Conservation (phyloP, 2,113 vertebrate species). For the Oryzias curvinotus region DNA sequence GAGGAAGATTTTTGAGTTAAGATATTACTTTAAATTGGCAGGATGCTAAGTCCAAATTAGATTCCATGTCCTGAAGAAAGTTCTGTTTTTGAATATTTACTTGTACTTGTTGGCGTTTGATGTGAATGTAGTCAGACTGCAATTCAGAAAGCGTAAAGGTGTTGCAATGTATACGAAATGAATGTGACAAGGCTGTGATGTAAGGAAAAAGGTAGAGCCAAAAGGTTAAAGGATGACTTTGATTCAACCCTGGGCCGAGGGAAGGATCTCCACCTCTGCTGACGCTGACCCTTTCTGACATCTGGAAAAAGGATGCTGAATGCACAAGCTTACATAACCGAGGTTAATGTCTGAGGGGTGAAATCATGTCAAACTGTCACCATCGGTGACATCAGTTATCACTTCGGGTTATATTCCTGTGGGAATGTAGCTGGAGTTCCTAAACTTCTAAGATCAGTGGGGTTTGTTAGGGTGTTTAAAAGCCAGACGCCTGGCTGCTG, state of each 20-base stretch:
- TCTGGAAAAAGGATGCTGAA: conserved; percentile 43
- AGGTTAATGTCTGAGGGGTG: conserved; percentile 36
- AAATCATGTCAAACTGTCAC: conserved; percentile 56
- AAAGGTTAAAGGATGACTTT: neutral
- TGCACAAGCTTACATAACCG: conserved; percentile 49
- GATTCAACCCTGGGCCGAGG: conserved; percentile 28
- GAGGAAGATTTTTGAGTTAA: too few relatives aligned
- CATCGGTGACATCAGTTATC: conserved; percentile 30
- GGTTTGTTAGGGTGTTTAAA: conserved; percentile 9
- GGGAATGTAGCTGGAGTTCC: conserved; percentile 5
- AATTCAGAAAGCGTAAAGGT: neutral
- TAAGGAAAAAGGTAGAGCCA: conserved; percentile 18
- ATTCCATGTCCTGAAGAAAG: too few relatives aligned
- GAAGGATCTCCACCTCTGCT: conserved; percentile 21
- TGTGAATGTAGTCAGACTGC: too few relatives aligned
- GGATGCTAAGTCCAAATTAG: too few relatives aligned
- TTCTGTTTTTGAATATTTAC: too few relatives aligned
- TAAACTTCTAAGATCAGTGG: conserved; percentile 20
- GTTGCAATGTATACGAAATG: conserved; percentile 5
- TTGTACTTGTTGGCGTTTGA: too few relatives aligned
- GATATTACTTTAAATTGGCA: too few relatives aligned
- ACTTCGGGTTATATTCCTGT: conserved; percentile 20
- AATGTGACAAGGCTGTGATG: conserved; percentile 23
- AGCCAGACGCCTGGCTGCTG: conserved; percentile 2
- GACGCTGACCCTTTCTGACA: conserved; percentile 49